phyloP scores from a whole-genome alignment of 2,888 invertebrate genomes.

The Meta bourneti region DNA sequence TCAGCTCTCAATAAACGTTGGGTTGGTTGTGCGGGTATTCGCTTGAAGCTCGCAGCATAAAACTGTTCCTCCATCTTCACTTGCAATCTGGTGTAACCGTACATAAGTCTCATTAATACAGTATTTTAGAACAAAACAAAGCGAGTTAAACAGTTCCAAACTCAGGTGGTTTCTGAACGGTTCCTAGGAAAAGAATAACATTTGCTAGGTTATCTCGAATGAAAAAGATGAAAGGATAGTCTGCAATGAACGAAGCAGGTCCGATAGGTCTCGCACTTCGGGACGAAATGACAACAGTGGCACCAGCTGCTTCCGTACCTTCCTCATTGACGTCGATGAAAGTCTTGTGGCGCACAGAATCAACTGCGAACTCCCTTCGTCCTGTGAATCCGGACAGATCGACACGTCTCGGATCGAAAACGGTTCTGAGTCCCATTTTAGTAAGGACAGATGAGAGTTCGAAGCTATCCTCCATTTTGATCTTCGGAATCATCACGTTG shows the following conservation, averaged over 20 bases:
- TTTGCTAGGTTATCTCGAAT: conserved; percentile 76
- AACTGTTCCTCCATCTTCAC: too few relatives aligned
- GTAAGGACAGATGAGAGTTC: conserved; percentile 76
- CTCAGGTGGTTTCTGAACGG: conserved; percentile 74
- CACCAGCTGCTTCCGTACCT: conserved; percentile 78
- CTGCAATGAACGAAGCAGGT: conserved; percentile 76
- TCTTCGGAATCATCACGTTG: conserved; percentile 73
- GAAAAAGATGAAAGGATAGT: conserved; percentile 77
- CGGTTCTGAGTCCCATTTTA: conserved; percentile 77
- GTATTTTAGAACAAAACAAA: too few relatives aligned
- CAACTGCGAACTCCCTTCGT: conserved; percentile 64
- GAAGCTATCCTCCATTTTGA: conserved; percentile 77
- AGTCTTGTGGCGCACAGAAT: conserved; percentile 76
- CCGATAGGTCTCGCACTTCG: conserved; percentile 73
- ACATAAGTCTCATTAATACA: too few relatives aligned
- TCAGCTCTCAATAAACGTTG: too few relatives aligned
- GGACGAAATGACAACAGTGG: conserved; percentile 74
- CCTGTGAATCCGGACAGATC: conserved; percentile 77
- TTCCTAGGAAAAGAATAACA: conserved; percentile 77
- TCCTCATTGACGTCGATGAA: conserved; percentile 77
- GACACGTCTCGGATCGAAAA: conserved; percentile 77
- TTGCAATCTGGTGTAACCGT: too few relatives aligned
- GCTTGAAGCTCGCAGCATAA: too few relatives aligned
- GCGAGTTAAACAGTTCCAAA: neutral
- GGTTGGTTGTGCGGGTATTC: too few relatives aligned